phyloP scores from a whole-genome alignment of 1,140 invertebrate genomes.

The Pomacea maculata region DNA sequence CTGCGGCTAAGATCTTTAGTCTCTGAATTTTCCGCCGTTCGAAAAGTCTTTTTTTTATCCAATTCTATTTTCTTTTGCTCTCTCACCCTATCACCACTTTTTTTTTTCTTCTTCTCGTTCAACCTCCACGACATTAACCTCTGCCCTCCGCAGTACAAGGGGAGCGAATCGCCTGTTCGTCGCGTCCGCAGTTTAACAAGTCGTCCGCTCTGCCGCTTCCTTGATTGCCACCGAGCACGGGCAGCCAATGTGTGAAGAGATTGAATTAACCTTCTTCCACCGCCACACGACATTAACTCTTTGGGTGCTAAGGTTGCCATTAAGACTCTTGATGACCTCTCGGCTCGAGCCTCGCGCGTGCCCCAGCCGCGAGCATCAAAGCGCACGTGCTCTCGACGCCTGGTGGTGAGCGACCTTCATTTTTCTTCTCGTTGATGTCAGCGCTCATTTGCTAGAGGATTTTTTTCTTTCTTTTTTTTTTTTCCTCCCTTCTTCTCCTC shows the following conservation, averaged over 20 bases:
- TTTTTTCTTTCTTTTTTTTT: background rate
- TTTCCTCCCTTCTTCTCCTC: background rate
- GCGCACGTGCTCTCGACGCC: background rate
- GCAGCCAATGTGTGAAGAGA: slow-evolving; percentile 2
- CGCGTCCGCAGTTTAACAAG: background rate
- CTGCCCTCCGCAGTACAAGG: background rate
- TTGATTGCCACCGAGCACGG: background rate
- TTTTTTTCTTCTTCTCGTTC: background rate
- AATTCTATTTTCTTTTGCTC: background rate
- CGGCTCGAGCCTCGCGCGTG: background rate
- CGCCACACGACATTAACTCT: slow-evolving; percentile 23
- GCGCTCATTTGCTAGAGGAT: background rate
- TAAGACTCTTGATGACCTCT: slow-evolving; percentile 17
- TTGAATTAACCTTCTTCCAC: slow-evolving; percentile 16
- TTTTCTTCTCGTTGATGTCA: background rate
- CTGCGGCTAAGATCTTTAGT: no score
- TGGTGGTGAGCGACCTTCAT: background rate
- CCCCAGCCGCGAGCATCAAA: slow-evolving; percentile 5
- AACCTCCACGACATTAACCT: background rate
- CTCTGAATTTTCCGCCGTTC: no score
- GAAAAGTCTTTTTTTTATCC: no score
- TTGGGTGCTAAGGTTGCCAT: slow-evolving; percentile 16
- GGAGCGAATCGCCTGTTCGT: background rate
- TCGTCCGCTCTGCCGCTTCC: background rate
- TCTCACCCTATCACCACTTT: background rate